phyloP scores from a whole-genome alignment of 1,140 invertebrate species.

The Diploscapter pachys region DNA sequence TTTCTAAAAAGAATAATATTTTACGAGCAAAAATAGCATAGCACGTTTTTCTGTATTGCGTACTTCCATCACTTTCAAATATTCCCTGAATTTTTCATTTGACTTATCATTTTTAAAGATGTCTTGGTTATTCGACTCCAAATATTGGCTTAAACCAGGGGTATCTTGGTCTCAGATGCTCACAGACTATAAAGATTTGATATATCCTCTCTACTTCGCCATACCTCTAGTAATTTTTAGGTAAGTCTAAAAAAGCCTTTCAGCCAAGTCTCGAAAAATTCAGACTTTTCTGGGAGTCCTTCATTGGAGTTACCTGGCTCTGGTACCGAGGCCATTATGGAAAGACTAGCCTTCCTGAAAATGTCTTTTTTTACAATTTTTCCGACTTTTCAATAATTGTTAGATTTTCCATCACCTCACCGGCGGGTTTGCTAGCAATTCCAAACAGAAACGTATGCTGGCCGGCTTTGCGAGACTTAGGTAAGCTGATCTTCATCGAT shows the following conservation, averaged over 20 bases:
- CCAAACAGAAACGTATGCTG: conserved; percentile 32
- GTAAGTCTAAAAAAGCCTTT: not conserved
- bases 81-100: too few relatives aligned
- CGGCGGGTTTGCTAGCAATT: conserved; percentile 42
- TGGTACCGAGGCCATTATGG: too few relatives aligned
- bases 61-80: too few relatives aligned
- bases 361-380: not conserved
- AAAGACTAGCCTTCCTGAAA: not conserved
- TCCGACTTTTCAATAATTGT: conserved; percentile 10
- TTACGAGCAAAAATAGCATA: too few relatives aligned
- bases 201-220: conserved; percentile 43
- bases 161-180: conserved; percentile 43
- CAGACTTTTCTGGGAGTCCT: not conserved
- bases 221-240: conserved; percentile 41
- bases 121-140: too few relatives aligned
- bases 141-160: conserved; percentile 38
- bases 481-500: too few relatives aligned
- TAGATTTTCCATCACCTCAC: conserved; percentile 37
- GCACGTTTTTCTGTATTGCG: too few relatives aligned
- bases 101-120: too few relatives aligned
- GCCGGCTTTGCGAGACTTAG: too few relatives aligned
- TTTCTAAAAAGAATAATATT: too few relatives aligned
- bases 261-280: not conserved
- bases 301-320: not conserved
- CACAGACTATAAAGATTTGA: conserved; percentile 38